Conservation (phyloP, 2,888 invertebrate genomes). For the Apamea anceps region DNA sequence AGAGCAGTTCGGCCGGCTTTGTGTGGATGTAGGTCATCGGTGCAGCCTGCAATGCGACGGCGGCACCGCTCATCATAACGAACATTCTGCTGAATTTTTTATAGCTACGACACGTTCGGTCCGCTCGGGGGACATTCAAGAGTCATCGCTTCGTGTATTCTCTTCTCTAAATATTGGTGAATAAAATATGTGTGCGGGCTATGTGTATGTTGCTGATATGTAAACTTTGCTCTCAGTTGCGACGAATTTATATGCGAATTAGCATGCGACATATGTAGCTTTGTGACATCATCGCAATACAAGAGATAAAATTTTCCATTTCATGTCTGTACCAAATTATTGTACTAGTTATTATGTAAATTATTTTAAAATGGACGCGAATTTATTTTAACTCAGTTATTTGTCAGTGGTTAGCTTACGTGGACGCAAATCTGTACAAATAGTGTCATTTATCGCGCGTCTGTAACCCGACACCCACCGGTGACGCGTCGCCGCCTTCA, state of each 20-base stretch:
- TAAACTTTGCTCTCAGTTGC: slow-evolving; percentile 1
- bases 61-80: slow-evolving; percentile 72
- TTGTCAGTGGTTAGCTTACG: slow-evolving; percentile 50
- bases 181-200: slow-evolving; percentile 51
- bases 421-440: slow-evolving; percentile 75
- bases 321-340: not conserved
- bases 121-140: slow-evolving; percentile 59
- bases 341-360: slow-evolving; percentile 3
- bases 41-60: slow-evolving; percentile 85
- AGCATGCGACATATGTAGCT: slow-evolving; percentile 4
- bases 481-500: slow-evolving; percentile 67
- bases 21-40: slow-evolving; percentile 85
- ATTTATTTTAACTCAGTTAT: slow-evolving; percentile 30
- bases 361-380: slow-evolving; percentile 20
- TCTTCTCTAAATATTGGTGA: slow-evolving; percentile 61
- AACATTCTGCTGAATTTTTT: slow-evolving; percentile 70
- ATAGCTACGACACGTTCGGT: slow-evolving; percentile 64
- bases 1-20: slow-evolving; percentile 65
- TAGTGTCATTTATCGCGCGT: slow-evolving; percentile 73
- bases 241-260: slow-evolving; percentile 18
- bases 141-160: slow-evolving; percentile 56
- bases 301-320: not conserved
- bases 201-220: slow-evolving; percentile 15
- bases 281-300: not conserved
- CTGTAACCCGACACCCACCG: slow-evolving; percentile 61